A percentile compares a stretch with the other conserved stretches of the same genome.
Evolutionary conservation across 2,888 invertebrate species (phyloP).

Genomic region (Napeogenes inachia): DNA sequence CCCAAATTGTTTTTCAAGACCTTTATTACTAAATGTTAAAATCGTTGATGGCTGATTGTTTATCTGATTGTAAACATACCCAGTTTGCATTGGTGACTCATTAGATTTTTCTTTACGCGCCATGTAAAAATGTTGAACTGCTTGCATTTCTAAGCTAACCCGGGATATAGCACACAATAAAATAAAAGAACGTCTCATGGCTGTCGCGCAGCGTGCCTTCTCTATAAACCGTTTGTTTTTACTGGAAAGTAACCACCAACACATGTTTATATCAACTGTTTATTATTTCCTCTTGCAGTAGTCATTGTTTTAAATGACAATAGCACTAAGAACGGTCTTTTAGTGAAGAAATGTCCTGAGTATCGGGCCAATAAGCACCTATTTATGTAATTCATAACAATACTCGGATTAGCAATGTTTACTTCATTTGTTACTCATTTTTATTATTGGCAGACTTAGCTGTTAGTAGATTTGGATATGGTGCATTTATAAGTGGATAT

Average conservation of each 20-base stretch:
- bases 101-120: constrained; percentile 44
- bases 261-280: constrained; percentile 61
- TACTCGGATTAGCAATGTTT: neutral
- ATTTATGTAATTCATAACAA: neutral
- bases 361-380: neutral
- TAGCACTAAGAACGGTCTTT: constrained; percentile 42
- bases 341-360: constrained; percentile 57
- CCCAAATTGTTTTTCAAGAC: neutral
- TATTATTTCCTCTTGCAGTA: constrained; percentile 43
- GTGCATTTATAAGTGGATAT: no score
- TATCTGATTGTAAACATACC: constrained; percentile 44
- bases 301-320: constrained; percentile 58
- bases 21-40: constrained; percentile 29
- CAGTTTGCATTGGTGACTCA: constrained; percentile 37
- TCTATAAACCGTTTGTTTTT: constrained; percentile 31
- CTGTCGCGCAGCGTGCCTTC: constrained; percentile 44
- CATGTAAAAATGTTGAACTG: constrained; percentile 41
- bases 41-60: constrained; percentile 37
- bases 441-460: no score
- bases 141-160: constrained; percentile 40
- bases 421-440: no score
- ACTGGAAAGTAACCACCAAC: constrained; percentile 55
- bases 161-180: constrained; percentile 44
- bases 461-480: no score
- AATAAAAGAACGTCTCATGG: constrained; percentile 44